Evolutionary conservation across 2,888 invertebrate species (phyloP).

Genomic region (Diaprepes abbreviatus): DNA sequence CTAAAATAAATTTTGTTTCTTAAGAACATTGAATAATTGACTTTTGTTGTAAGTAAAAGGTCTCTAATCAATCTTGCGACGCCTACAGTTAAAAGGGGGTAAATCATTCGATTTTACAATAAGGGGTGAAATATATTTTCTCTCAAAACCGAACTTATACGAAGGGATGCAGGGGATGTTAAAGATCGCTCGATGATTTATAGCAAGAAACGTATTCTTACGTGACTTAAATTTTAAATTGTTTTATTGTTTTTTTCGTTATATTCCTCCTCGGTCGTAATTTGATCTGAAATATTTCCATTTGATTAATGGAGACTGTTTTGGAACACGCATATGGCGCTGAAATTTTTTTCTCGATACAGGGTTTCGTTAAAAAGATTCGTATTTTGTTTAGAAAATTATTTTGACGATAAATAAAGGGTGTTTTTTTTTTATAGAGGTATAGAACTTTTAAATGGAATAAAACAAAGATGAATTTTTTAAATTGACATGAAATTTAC

Average conservation of each 20-base stretch:
- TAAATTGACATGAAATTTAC: no score
- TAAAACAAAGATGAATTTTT: no score
- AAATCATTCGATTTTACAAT: slow-evolving; percentile 8
- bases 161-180: slow-evolving; percentile 28
- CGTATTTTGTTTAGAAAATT: no score
- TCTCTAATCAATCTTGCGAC: neutral
- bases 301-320: slow-evolving; percentile 59
- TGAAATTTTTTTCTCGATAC: slow-evolving; percentile 18
- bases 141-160: slow-evolving; percentile 11
- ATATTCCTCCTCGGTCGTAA: slow-evolving; percentile 53
- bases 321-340: slow-evolving; percentile 36
- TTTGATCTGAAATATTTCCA: slow-evolving; percentile 61
- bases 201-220: slow-evolving; percentile 64
- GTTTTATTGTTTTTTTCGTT: slow-evolving; percentile 67
- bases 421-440: no score
- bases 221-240: slow-evolving; percentile 67
- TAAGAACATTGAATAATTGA: no score
- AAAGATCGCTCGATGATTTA: slow-evolving; percentile 66
- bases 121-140: slow-evolving; percentile 13
- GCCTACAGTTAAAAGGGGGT: neutral
- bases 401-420: no score
- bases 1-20: no score
- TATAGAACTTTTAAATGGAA: no score
- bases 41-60: no score
- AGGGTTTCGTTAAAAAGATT: no score